Percentiles rank a stretch among this genome's conserved stretches.
These are phyloP conservation scores for Rafetus swinhoei DNA, from an alignment of 2,113 vertebrate species.

Conservation along the genomic window DNA sequence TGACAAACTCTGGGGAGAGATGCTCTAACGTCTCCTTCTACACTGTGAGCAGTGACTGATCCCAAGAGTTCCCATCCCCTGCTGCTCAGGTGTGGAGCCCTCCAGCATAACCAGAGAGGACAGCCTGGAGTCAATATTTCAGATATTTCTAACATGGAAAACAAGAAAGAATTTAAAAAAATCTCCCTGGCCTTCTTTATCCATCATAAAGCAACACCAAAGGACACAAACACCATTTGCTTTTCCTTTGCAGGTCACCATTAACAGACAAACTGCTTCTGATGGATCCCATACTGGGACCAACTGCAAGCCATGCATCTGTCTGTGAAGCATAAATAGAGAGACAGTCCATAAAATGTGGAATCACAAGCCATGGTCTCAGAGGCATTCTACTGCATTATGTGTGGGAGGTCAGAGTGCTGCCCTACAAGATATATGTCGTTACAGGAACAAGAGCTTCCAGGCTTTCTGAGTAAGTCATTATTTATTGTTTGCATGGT, in stretches of 20 bases:
- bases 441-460: slow-evolving; percentile 59
- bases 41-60: neutral
- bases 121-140: neutral
- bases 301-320: slow-evolving; percentile 62
- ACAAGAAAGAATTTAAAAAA: neutral
- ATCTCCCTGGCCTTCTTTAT: slow-evolving; percentile 20
- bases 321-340: slow-evolving; percentile 43
- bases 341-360: slow-evolving; percentile 66
- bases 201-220: slow-evolving; percentile 50
- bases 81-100: neutral
- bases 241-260: slow-evolving; percentile 59
- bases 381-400: slow-evolving; percentile 61
- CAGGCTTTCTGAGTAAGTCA: slow-evolving; percentile 48
- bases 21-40: neutral
- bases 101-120: slow-evolving; percentile 3
- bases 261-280: slow-evolving; percentile 69
- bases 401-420: slow-evolving; percentile 60
- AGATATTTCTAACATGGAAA: slow-evolving; percentile 10
- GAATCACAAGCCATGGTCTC: slow-evolving; percentile 65
- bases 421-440: slow-evolving; percentile 61
- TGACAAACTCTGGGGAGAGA: neutral
- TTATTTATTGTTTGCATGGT: slow-evolving; percentile 58
- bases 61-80: slow-evolving; percentile 8
- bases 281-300: slow-evolving; percentile 70
- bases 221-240: slow-evolving; percentile 57